Percentiles rank a stretch among this genome's conserved stretches.
Evolutionary conservation across 2,888 invertebrate genomes (phyloP).

Genomic region (Catocala fraxini): DNA sequence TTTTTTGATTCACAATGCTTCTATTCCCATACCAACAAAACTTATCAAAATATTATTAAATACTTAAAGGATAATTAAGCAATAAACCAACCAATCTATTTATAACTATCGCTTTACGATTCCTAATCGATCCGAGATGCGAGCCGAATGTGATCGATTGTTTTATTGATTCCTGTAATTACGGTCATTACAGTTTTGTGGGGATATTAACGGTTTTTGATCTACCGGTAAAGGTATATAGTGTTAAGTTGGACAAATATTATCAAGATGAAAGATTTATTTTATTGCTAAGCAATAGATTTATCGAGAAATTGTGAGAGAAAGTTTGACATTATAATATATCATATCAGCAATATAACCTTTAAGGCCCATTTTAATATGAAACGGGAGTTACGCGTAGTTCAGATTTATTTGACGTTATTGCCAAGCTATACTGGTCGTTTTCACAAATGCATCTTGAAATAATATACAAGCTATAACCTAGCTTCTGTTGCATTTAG

Average conservation of each 20-base stretch:
- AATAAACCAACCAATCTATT: conserved; percentile 54
- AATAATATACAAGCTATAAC: no score
- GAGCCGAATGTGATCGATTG: conserved; percentile 51
- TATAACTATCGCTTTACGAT: conserved; percentile 59
- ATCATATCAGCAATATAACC: no score
- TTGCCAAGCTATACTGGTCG: no score
- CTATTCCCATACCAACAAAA: conserved; percentile 22
- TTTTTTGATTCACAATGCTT: background rate
- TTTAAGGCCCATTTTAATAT: no score
- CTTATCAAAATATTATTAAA: conserved; percentile 51
- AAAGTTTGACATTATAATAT: no score
- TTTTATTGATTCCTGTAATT: conserved; percentile 51
- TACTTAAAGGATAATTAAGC: conserved; percentile 52
- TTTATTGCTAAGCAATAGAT: background rate
- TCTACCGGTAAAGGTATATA: conserved; percentile 26
- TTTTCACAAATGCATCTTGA: no score
- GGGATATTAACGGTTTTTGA: conserved; percentile 46
- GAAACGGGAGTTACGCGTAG: no score
- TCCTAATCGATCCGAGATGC: conserved; percentile 46
- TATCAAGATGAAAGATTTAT: conserved; percentile 1
- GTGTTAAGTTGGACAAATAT: conserved; percentile 17
- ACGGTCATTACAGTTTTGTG: conserved; percentile 40
- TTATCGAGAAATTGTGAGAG: background rate
- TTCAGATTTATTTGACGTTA: no score
- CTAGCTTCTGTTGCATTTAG: no score